These are phyloP conservation scores for Acholoe squamosa DNA, from an alignment of 2,888 invertebrate species.

Conservation along the genomic window DNA sequence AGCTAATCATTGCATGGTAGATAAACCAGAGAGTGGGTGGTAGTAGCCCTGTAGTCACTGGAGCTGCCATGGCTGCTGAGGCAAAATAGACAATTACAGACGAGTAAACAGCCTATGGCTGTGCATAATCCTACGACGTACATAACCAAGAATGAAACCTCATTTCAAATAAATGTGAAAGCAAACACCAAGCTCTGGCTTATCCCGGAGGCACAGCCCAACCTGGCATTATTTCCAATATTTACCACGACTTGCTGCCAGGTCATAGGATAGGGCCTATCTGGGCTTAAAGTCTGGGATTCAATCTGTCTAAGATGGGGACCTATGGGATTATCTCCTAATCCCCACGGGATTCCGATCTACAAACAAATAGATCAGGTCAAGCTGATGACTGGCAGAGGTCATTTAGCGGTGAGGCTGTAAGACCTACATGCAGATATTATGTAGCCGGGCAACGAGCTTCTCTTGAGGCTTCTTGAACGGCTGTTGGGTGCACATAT, in stretches of 20 bases:
- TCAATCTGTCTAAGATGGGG: neutral
- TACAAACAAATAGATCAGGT: neutral
- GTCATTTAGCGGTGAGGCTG: too few relatives aligned
- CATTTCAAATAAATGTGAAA: neutral
- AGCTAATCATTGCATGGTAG: neutral
- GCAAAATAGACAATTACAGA: neutral
- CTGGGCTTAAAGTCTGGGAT: neutral
- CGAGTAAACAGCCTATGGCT: neutral
- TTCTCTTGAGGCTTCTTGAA: too few relatives aligned
- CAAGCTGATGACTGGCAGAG: too few relatives aligned
- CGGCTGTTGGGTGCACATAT: too few relatives aligned
- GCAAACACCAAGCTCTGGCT: neutral
- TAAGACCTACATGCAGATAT: too few relatives aligned
- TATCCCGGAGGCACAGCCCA: neutral
- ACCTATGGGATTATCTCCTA: conserved; percentile 20
- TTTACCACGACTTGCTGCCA: neutral
- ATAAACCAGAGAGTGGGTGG: neutral
- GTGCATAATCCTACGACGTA: neutral
- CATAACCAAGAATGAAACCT: neutral
- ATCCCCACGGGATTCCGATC: neutral
- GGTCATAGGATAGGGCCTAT: neutral
- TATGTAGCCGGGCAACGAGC: too few relatives aligned
- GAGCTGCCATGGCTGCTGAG: neutral
- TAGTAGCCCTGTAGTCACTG: neutral
- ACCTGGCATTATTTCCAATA: neutral